Percentiles rank a stretch among this genome's conserved stretches.
Conservation (phyloP, 2,888 invertebrate genomes). For the Andrena hattorfiana region DNA sequence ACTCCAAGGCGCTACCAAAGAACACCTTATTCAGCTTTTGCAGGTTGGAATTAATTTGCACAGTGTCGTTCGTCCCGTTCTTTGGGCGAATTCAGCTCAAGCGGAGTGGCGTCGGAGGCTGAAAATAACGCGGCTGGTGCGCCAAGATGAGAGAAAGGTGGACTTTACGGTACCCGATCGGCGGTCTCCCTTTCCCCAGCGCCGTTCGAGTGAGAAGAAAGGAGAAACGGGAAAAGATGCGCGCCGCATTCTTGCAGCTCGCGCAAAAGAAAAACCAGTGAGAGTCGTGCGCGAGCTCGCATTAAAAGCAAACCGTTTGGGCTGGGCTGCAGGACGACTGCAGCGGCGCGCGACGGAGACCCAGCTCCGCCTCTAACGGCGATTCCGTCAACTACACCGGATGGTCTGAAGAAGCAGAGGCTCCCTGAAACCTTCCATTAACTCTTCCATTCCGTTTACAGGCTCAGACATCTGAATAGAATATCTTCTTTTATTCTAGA, state of each 20-base stretch:
- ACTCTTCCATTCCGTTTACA: neutral
- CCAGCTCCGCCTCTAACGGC: neutral
- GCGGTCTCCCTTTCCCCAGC: slow-evolving; percentile 69
- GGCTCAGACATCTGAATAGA: no score
- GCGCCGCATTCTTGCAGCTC: slow-evolving; percentile 66
- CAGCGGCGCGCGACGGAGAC: neutral
- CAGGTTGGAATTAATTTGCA: no score
- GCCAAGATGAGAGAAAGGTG: slow-evolving; percentile 75
- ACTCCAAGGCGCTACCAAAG: no score
- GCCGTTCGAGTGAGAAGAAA: slow-evolving; percentile 62
- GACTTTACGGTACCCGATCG: slow-evolving; percentile 65
- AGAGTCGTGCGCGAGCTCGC: slow-evolving; percentile 59
- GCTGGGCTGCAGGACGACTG: no score
- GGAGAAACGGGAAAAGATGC: slow-evolving; percentile 71
- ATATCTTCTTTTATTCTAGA: no score
- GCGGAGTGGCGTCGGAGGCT: slow-evolving; percentile 37
- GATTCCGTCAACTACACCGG: neutral
- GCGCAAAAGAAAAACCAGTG: slow-evolving; percentile 72
- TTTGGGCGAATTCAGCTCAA: slow-evolving; percentile 30
- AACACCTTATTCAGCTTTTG: no score
- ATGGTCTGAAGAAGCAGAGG: neutral
- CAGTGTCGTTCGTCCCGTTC: neutral
- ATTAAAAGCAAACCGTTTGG: slow-evolving; percentile 19
- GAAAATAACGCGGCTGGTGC: slow-evolving; percentile 61
- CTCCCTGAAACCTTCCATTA: neutral